Percentiles rank a stretch among this genome's conserved stretches.
Conservation (phyloP, 1,140 invertebrate species). For the Samia ricini region DNA sequence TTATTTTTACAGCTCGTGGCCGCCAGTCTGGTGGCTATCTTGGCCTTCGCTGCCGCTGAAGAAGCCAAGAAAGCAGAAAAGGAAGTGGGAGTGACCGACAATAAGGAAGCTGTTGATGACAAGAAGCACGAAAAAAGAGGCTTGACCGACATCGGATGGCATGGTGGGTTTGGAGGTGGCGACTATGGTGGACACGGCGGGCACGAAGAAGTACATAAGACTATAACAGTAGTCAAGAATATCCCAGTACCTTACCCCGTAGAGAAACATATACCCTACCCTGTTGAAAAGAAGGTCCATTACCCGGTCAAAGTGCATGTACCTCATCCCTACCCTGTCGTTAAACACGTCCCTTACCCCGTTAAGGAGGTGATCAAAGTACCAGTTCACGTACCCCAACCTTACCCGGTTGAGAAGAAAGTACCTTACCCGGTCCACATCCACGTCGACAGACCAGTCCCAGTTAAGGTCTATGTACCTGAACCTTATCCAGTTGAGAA, state of each 20-base stretch:
- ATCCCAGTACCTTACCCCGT: constrained; percentile 83
- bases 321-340: constrained; percentile 82
- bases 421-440: constrained; percentile 84
- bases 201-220: constrained; percentile 70
- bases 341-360: constrained; percentile 82
- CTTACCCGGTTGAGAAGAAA: constrained; percentile 84
- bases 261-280: constrained; percentile 80
- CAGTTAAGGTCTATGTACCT: constrained; percentile 82
- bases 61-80: constrained; percentile 77
- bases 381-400: constrained; percentile 82
- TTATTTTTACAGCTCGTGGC: constrained; percentile 69
- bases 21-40: constrained; percentile 78
- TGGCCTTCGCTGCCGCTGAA: constrained; percentile 75
- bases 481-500: constrained; percentile 83
- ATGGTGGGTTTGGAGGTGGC: constrained; percentile 41
- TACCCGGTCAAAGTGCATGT: constrained; percentile 77
- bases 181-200: constrained; percentile 47
- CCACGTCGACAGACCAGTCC: constrained; percentile 82
- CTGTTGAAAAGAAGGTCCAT: constrained; percentile 76
- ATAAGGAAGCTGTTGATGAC: constrained; percentile 66
- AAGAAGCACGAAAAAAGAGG: constrained; percentile 88
- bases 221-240: constrained; percentile 76
- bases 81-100: constrained; percentile 72
- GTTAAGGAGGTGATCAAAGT: constrained; percentile 84
- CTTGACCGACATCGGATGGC: constrained; percentile 77